Base-by-base conservation (phyloP, 2,888 invertebrate species). In the Cheilosia scutellata region DNA sequence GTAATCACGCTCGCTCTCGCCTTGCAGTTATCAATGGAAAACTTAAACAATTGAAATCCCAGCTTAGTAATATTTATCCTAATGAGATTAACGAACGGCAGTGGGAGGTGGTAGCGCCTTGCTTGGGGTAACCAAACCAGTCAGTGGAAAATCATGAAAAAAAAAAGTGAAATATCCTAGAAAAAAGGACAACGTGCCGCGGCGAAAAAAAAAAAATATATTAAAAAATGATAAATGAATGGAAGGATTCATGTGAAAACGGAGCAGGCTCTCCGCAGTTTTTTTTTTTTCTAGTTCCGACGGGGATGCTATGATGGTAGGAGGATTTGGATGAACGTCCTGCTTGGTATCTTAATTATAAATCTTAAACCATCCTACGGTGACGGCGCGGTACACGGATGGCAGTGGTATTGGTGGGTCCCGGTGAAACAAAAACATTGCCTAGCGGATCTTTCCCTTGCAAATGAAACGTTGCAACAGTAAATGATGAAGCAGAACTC, bases 11-110 rank as follows among this genome's bases (percentile, higher is more conserved):
- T 68, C 42, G 57, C 57, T 31, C 55, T 62, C 42, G 72, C 77
- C 68, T 57, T 57, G 58, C 47, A 86, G 76, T 86, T 86, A 86
- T 86, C 86, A 86, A 86, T 86, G 82, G 86, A 77, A 86, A 86
- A 86, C 86, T 86, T 86, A 86, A 86, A 86, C 86, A 86, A 86
- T 86, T 86, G 86, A 86, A 86, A 86, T 86, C 86, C 86, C 86
- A 77, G 86, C 86, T 86, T 86, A 86, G 86, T 82, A 86, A 86
- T 86, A 86, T 86, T 86, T 86, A 86, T 86, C 86, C 86, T 86
- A 86, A 86, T 86, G 86, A 86, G 86, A 86, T 86, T 86, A 86
- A 86, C 82, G 86, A 86, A 77, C 49, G 71, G 53, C 68, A 47
- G 42, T 29, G 51, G 58, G 40, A 20, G 47, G 53, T 33, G 44